Conservation (phyloP, 2,888 invertebrate genomes). For the Phrixothrix hirtus region DNA sequence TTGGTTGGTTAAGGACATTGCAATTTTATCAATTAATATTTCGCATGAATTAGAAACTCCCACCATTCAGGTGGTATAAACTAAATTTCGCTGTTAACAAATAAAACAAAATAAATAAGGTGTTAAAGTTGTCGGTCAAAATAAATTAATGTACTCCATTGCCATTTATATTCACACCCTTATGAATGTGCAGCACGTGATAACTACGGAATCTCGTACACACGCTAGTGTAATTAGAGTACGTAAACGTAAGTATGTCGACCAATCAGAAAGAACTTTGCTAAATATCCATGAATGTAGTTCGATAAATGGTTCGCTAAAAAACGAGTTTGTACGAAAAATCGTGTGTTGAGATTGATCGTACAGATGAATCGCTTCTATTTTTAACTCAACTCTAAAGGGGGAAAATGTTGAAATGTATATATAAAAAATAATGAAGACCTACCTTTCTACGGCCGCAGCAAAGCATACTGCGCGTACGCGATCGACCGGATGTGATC, state of each 20-base stretch:
- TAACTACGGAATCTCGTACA: constrained; percentile 34
- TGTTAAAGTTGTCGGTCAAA: constrained; percentile 5
- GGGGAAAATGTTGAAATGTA: not conserved
- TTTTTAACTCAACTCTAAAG: not conserved
- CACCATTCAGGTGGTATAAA: too few species aligned
- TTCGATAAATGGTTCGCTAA: not conserved
- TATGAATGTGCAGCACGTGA: constrained; percentile 36
- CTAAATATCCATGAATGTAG: constrained; percentile 17
- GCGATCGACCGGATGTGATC: constrained; percentile 68
- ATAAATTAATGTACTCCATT: constrained; percentile 13
- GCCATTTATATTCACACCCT: constrained; percentile 29
- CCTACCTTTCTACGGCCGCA: constrained; percentile 93
- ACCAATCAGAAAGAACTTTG: constrained; percentile 18
- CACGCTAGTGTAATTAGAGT: constrained; percentile 37
- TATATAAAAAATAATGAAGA: constrained; percentile 3
- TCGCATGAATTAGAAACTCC: too few species aligned
- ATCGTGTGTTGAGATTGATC: not conserved
- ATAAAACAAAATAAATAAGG: too few species aligned
- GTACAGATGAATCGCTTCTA: not conserved
- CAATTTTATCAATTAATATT: too few species aligned
- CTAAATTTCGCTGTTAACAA: too few species aligned
- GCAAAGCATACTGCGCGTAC: constrained; percentile 87
- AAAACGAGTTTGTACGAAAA: constrained; percentile 5
- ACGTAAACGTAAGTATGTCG: constrained; percentile 30
- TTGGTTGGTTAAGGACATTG: too few species aligned